These are phyloP conservation scores for Agrotis segetum DNA, from an alignment of 2,888 invertebrate species.

Conservation along the genomic window DNA sequence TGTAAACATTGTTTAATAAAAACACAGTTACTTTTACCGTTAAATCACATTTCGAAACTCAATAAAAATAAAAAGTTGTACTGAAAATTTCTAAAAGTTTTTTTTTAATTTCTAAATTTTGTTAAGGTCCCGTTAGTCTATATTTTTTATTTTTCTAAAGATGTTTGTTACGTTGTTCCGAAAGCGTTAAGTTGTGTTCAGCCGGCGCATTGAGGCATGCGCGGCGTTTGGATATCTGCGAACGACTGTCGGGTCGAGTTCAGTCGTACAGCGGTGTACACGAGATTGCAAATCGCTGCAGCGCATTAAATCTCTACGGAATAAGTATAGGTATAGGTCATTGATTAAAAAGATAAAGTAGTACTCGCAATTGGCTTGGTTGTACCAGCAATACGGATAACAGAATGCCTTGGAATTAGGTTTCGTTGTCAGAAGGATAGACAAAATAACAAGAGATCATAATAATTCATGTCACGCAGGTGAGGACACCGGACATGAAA, in stretches of 20 bases:
- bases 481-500: too few relatives aligned
- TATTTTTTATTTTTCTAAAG: conserved; percentile 10
- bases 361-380: too few relatives aligned
- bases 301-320: conserved; percentile 33
- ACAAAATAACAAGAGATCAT: too few relatives aligned
- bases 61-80: conserved; percentile 1
- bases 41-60: conserved; percentile 12
- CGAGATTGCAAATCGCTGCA: conserved; percentile 59
- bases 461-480: too few relatives aligned
- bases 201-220: conserved; percentile 56
- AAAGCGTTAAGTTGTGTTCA: conserved; percentile 50
- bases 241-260: conserved; percentile 58
- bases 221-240: conserved; percentile 54
- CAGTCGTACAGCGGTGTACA: conserved; percentile 10
- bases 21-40: conserved; percentile 6
- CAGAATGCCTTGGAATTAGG: too few relatives aligned
- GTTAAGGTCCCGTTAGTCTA: background rate
- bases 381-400: too few relatives aligned
- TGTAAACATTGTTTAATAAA: conserved; percentile 13
- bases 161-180: conserved; percentile 41
- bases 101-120: background rate
- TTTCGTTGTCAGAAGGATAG: too few relatives aligned
- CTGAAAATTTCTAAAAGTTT: background rate
- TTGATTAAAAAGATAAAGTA: background rate
- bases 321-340: background rate